Conservation (phyloP, 35 echinoderm and acorn worm genomes). For the Ophioderma brevispina region DNA sequence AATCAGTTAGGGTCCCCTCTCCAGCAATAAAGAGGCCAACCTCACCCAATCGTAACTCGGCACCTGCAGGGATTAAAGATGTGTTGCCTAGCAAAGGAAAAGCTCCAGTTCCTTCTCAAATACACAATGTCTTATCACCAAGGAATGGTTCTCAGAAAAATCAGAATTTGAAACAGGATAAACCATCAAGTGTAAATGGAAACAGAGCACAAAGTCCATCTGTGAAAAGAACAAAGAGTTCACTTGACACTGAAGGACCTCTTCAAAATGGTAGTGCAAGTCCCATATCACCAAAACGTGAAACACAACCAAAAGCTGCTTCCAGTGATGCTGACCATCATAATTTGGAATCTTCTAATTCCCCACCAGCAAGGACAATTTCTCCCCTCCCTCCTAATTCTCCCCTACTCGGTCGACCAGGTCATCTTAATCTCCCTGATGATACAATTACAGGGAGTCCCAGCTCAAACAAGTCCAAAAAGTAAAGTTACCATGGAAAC, state of each 20-base stretch:
- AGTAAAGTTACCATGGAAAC: conserved; percentile 53
- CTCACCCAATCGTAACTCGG: not conserved
- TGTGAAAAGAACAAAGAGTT: not conserved
- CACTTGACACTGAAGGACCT: not conserved
- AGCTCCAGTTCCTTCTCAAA: not conserved
- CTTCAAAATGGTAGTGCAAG: not conserved
- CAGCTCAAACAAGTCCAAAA: conserved; percentile 9
- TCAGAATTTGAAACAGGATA: not conserved
- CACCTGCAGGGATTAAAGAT: not conserved
- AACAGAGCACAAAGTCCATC: not conserved
- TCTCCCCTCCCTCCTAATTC: conserved; percentile 52
- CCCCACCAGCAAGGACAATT: not conserved
- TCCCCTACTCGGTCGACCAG: not conserved
- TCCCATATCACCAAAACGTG: not conserved
- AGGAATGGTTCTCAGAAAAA: not conserved
- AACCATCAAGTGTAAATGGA: not conserved
- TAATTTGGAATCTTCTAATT: not conserved
- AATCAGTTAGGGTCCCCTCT: not conserved
- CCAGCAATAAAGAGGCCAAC: not conserved
- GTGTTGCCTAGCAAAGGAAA: not conserved
- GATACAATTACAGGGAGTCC: conserved; percentile 17
- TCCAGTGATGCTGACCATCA: not conserved
- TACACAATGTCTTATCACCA: no score
- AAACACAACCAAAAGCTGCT: not conserved
- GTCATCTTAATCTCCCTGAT: conserved; percentile 19